These are phyloP conservation scores for Apodemia duryi DNA, from an alignment of 2,888 invertebrate species.

Conservation along the genomic window DNA sequence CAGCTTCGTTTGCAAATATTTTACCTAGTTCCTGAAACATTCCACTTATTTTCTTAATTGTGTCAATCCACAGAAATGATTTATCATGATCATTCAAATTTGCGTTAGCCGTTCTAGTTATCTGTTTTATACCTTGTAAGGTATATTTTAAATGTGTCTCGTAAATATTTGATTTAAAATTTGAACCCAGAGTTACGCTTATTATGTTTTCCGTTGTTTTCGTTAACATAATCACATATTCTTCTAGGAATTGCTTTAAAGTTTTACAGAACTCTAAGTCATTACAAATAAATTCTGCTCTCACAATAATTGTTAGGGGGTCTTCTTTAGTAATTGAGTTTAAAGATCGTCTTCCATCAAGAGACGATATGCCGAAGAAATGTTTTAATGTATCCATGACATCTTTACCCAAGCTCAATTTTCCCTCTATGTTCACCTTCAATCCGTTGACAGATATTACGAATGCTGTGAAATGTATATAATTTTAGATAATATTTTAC, in stretches of 20 bases:
- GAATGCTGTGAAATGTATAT: slow-evolving; percentile 38
- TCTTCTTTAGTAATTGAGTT: slow-evolving; percentile 33
- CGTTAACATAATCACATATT: slow-evolving; percentile 45
- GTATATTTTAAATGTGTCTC: slow-evolving; percentile 39
- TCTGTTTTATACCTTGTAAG: slow-evolving; percentile 39
- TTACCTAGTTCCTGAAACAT: slow-evolving; percentile 46
- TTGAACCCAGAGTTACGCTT: slow-evolving; percentile 26
- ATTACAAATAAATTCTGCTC: slow-evolving; percentile 43
- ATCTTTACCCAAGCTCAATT: slow-evolving; percentile 53
- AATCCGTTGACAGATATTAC: slow-evolving; percentile 37
- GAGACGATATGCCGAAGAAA: slow-evolving; percentile 35
- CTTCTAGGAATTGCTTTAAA: slow-evolving; percentile 42
- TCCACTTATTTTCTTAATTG: slow-evolving; percentile 51
- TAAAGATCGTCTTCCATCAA: slow-evolving; percentile 37
- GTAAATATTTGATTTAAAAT: slow-evolving; percentile 30
- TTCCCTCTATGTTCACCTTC: slow-evolving; percentile 57
- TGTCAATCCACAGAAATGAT: slow-evolving; percentile 43
- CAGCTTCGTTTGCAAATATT: slow-evolving; percentile 37
- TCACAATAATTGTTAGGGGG: slow-evolving; percentile 38
- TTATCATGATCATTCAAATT: slow-evolving; percentile 38
- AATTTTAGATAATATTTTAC: no score
- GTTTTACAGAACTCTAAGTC: slow-evolving; percentile 46
- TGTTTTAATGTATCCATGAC: slow-evolving; percentile 47
- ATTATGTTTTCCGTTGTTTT: slow-evolving; percentile 44
- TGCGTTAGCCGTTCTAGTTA: slow-evolving; percentile 38